These are phyloP conservation scores for Ailurus styani DNA, from an alignment of 2,113 vertebrate species.

Conservation along the genomic window DNA sequence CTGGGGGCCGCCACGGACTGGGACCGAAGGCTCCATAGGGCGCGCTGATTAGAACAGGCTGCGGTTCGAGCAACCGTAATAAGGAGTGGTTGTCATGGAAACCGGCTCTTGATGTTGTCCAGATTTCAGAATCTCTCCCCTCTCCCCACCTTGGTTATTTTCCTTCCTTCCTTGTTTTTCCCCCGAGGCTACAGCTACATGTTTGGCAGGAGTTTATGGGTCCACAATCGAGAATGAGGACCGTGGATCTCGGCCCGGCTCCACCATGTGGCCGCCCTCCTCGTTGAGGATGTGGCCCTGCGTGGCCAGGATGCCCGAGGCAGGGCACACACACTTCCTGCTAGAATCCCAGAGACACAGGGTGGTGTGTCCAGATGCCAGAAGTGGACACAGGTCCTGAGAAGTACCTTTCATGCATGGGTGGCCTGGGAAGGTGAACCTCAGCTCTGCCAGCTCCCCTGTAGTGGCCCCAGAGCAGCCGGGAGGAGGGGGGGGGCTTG, in stretches of 20 bases:
- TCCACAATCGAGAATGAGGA: background rate
- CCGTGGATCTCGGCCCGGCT: background rate
- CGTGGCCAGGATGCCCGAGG: background rate
- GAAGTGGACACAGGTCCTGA: background rate
- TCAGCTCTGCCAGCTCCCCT: background rate
- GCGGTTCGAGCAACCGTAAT: conserved; percentile 74
- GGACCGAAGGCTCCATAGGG: conserved; percentile 56
- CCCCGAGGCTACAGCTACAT: conserved; percentile 40
- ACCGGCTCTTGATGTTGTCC: conserved; percentile 82
- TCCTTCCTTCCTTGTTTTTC: conserved; percentile 37
- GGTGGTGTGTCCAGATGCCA: background rate
- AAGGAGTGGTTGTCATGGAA: conserved; percentile 80
- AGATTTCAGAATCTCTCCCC: conserved; percentile 78
- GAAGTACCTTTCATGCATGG: background rate
- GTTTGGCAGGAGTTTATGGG: conserved; percentile 10
- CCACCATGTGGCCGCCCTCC: fast-evolving
- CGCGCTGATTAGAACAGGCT: conserved; percentile 77
- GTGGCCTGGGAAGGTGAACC: background rate
- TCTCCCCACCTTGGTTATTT: conserved; percentile 36
- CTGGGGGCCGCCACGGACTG: background rate
- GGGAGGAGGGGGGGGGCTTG: background rate
- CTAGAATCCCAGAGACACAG: background rate
- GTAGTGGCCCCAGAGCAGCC: too few species aligned
- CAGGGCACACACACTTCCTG: background rate
- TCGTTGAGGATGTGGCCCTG: background rate